Base-by-base conservation (phyloP, 1,140 invertebrate species). In the Eueides isabella region DNA sequence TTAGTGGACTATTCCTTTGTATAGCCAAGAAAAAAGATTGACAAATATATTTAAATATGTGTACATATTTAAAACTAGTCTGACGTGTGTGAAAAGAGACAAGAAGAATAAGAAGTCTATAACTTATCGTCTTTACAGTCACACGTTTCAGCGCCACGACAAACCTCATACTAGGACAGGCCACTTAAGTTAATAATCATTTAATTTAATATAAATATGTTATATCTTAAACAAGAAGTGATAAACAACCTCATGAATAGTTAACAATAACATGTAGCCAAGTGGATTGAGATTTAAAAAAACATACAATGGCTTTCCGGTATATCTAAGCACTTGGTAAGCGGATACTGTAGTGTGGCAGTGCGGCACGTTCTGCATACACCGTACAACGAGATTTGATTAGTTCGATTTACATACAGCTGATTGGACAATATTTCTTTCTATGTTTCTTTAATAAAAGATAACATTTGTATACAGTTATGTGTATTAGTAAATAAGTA, bases 371-470 rank as follows among this genome's bases (percentile, higher is more conserved):
- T 81, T 78, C 76, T 11, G 72, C 64, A 77, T 66, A 81, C 74
- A 79, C 1, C 28, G 28, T 61, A 16, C 66, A 11, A 61, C 61
- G 31, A 33, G 35, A 66, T 76, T 72, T 69, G 71, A 78, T 78
- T 76, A 78, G 79, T 78, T 72, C 74, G 66, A 80, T 80, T 80
- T 80, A 75, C 72, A 80, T 76, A 72, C 48, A 9, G 64, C 61
- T 70, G 69, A 77, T 77, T 80, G 61, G 69, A 67, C 38, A 5
- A 33, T 30, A 44, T 26, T 55, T 55, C 48, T 55, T 55, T 23
- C 48, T 55, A n/a, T n/a, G n/a, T n/a, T n/a, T n/a, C n/a, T n/a
- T n/a, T n/a, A n/a, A n/a, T n/a, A n/a, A n/a, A n/a, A n/a, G n/a
- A n/a, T n/a, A n/a, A n/a, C n/a, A n/a, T n/a, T n/a, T n/a, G n/a